Conservation (phyloP, 2,113 vertebrate genomes). For the Chaenogobius annularis region DNA sequence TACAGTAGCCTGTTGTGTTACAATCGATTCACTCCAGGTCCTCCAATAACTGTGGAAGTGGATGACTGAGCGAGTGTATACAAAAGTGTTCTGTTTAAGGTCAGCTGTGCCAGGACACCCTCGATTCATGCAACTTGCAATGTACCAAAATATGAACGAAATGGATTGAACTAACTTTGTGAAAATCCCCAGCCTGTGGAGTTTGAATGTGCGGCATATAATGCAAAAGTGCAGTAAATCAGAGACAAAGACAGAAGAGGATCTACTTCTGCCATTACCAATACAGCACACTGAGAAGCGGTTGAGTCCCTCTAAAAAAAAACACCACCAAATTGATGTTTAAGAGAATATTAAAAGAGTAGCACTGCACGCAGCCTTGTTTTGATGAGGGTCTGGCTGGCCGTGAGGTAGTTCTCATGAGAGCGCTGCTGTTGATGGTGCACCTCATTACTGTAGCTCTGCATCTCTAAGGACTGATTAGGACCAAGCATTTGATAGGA, state of each 20-base stretch:
- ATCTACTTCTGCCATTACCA: not conserved
- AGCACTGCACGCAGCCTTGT: slow-evolving; percentile 36
- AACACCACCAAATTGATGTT: not conserved
- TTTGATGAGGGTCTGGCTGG: slow-evolving; percentile 45
- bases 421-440: slow-evolving; percentile 59
- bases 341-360: slow-evolving; percentile 18
- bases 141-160: too few species aligned
- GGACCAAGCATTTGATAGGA: slow-evolving; percentile 62
- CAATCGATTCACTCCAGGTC: too few species aligned
- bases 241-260: not conserved
- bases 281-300: not conserved
- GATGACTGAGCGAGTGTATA: too few species aligned
- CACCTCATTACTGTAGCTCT: slow-evolving; percentile 66
- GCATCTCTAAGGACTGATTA: slow-evolving; percentile 68
- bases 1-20: too few species aligned
- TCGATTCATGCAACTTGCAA: too few species aligned
- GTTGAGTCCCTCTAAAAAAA: not conserved
- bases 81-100: too few species aligned
- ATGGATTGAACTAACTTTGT: too few species aligned
- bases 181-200: too few species aligned
- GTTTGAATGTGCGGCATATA: too few species aligned
- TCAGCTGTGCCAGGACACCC: too few species aligned
- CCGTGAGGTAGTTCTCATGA: slow-evolving; percentile 48
- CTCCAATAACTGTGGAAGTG: not conserved
- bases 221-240: too few species aligned